phyloP scores from a whole-genome alignment of 2,797 vertebrate genomes.

The Acanthornis magna region DNA sequence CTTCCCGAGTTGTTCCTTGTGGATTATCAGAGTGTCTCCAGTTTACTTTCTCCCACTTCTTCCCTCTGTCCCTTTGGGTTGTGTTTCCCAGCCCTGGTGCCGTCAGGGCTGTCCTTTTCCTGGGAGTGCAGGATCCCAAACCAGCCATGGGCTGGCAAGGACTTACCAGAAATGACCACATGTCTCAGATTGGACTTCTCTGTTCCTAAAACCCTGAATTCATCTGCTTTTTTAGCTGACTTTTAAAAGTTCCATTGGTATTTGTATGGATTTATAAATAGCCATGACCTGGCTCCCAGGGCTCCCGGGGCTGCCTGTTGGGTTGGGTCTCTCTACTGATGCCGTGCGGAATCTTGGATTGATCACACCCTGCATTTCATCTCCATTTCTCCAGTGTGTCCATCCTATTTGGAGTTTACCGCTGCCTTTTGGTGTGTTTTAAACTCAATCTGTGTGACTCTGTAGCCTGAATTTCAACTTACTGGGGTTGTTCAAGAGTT shows the following conservation, averaged over 20 bases:
- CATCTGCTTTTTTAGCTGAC: neutral
- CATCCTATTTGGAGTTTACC: neutral
- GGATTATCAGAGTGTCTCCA: neutral
- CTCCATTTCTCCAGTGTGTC: neutral
- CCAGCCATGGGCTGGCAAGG: rapidly evolving
- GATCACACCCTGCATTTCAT: neutral
- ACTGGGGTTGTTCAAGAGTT: rapidly evolving
- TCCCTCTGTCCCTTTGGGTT: neutral
- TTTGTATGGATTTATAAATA: neutral
- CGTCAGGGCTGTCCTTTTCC: neutral
- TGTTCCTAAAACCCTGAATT: neutral
- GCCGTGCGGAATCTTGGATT: rapidly evolving
- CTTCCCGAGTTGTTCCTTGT: neutral
- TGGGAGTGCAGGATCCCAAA: neutral
- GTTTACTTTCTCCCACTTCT: neutral
- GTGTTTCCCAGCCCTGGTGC: neutral
- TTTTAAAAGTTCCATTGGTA: neutral
- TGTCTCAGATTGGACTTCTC: neutral
- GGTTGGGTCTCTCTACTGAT: neutral
- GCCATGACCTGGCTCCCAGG: neutral
- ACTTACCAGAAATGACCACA: rapidly evolving
- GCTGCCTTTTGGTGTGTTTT: neutral
- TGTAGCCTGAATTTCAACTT: neutral
- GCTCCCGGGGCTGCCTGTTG: neutral
- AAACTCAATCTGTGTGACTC: rapidly evolving